These are phyloP conservation scores for Poeciliopsis paucimaculata DNA, from an alignment of 2,797 vertebrate genomes.

Conservation along the genomic window DNA sequence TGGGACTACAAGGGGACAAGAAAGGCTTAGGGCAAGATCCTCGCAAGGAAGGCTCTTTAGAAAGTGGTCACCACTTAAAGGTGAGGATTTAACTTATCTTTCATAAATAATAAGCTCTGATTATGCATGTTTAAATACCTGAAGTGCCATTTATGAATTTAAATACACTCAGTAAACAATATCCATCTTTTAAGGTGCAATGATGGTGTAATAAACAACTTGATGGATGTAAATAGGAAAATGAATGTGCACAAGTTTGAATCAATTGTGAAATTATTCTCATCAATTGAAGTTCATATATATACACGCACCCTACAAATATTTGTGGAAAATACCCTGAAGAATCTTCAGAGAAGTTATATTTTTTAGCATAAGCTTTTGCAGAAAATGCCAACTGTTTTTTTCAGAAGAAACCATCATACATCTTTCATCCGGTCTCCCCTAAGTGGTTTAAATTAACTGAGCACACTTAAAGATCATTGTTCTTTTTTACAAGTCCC, in stretches of 20 bases:
- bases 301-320: neutral
- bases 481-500: neutral
- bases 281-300: neutral
- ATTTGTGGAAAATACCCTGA: neutral
- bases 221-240: neutral
- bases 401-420: neutral
- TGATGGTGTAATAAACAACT: neutral
- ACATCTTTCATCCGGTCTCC: neutral
- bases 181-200: neutral
- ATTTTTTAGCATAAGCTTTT: neutral
- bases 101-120: neutral
- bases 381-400: neutral
- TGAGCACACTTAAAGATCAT: neutral
- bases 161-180: neutral
- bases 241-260: neutral
- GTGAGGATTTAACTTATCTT: slow-evolving; percentile 63
- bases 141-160: neutral
- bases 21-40: slow-evolving; percentile 91
- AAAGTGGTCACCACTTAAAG: slow-evolving; percentile 90
- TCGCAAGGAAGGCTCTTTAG: slow-evolving; percentile 91
- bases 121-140: neutral
- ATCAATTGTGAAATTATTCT: neutral
- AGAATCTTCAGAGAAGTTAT: neutral
- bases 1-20: slow-evolving; percentile 94
- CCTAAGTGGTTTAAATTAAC: neutral